A percentile compares a stretch with the other conserved stretches of the same genome.
These are phyloP conservation scores for Equus quagga DNA, from an alignment of 2,113 vertebrate genomes.

Conservation along the genomic window DNA sequence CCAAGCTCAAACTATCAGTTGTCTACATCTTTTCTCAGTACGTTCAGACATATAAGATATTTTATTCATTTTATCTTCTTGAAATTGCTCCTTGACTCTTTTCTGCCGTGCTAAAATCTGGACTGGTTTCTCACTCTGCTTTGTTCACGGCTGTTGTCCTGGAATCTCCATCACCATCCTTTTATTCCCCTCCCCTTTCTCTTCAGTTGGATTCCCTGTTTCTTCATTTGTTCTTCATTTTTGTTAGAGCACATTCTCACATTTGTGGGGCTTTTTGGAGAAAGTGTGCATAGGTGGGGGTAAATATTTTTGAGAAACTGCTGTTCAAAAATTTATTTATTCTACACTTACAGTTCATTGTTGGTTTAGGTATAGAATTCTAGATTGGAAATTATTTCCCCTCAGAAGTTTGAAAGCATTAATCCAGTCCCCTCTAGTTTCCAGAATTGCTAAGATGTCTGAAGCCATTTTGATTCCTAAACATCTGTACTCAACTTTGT, in stretches of 20 bases:
- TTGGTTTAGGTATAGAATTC: not conserved
- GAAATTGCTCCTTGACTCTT: not conserved
- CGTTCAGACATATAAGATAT: not conserved
- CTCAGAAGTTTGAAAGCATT: not conserved
- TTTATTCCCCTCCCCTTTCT: not conserved
- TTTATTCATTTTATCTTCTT: not conserved
- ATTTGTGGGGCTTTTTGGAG: not conserved
- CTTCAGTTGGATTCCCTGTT: not conserved
- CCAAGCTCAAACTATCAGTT: not conserved
- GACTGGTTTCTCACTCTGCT: not conserved
- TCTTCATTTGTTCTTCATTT: not conserved
- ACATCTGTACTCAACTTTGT: not conserved
- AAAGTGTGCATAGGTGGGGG: not conserved
- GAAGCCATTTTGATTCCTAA: not conserved
- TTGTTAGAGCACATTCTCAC: not conserved
- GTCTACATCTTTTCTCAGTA: constrained; percentile 11
- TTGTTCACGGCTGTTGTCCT: not conserved
- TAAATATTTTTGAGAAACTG: not conserved
- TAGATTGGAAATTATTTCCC: not conserved
- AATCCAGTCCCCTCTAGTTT: not conserved
- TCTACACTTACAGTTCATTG: not conserved
- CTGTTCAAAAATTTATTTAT: not conserved
- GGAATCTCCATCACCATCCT: not conserved
- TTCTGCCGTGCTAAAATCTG: not conserved
- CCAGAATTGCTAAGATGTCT: not conserved